These are phyloP conservation scores for Nesospiza acunhae DNA, from an alignment of 2,113 vertebrate genomes.

Conservation along the genomic window DNA sequence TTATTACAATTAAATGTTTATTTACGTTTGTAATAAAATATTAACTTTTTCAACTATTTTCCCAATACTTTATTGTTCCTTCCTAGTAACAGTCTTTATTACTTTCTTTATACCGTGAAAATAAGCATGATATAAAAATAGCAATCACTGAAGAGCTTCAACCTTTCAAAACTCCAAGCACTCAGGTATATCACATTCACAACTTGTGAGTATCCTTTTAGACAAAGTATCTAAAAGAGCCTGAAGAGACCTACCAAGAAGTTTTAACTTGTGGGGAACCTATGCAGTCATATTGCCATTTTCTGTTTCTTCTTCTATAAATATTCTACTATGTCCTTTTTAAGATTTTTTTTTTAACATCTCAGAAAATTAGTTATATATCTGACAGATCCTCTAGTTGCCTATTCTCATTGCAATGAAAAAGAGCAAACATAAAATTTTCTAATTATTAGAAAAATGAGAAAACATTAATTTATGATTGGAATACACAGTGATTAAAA, in stretches of 20 bases:
- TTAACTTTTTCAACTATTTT: neutral
- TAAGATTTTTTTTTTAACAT: neutral
- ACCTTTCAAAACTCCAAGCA: neutral
- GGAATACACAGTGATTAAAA: neutral
- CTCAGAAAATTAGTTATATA: neutral
- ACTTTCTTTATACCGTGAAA: neutral
- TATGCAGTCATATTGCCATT: neutral
- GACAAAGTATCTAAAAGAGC: neutral
- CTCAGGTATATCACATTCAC: neutral
- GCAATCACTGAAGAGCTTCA: neutral
- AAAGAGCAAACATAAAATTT: neutral
- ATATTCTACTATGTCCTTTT: neutral
- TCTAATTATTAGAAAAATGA: neutral
- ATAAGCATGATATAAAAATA: neutral
- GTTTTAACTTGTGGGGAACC: neutral
- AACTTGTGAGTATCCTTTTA: neutral
- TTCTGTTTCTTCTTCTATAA: neutral
- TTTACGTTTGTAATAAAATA: neutral
- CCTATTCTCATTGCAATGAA: neutral
- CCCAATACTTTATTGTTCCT: neutral
- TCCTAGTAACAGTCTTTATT: neutral
- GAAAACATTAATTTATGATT: neutral
- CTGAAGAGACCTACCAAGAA: neutral
- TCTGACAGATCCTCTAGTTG: neutral
- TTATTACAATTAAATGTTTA: neutral